Percentiles rank a stretch among this genome's conserved stretches.
Conservation (phyloP, 2,888 invertebrate species). For the Eubasilissa splendida region DNA sequence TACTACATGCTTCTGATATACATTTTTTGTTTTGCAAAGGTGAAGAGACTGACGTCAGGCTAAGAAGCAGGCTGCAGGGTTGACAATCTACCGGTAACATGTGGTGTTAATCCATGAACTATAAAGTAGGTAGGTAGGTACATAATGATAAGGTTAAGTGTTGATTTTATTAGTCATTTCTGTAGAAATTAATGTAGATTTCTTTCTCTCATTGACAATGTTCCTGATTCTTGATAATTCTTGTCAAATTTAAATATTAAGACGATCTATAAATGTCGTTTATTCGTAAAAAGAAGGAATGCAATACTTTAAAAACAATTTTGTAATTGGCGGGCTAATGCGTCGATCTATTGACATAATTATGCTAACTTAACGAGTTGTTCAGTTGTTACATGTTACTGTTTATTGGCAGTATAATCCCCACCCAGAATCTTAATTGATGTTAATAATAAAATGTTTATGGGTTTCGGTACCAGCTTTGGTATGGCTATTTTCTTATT, state of each 20-base stretch:
- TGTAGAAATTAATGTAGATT: not conserved
- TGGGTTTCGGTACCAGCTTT: too few species aligned
- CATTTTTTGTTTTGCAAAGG: conserved; percentile 57
- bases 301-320: conserved; percentile 17
- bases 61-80: conserved; percentile 57
- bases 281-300: not conserved
- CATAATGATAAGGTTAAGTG: conserved; percentile 47
- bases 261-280: not conserved
- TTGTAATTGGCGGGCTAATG: conserved; percentile 35
- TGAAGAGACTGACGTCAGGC: conserved; percentile 58
- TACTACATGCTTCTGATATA: conserved; percentile 55
- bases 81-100: conserved; percentile 57
- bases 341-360: not conserved
- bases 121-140: conserved; percentile 28
- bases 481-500: too few species aligned
- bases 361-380: not conserved
- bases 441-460: too few species aligned
- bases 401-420: not conserved
- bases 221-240: not conserved
- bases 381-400: conserved; percentile 1
- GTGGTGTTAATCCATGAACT: conserved; percentile 48
- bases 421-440: not conserved
- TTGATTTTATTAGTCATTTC: conserved; percentile 16
- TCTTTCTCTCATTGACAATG: not conserved
- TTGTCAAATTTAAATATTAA: conserved; percentile 2